Conservation (phyloP, 1,140 invertebrate genomes). For the Neelides sp. region DNA sequence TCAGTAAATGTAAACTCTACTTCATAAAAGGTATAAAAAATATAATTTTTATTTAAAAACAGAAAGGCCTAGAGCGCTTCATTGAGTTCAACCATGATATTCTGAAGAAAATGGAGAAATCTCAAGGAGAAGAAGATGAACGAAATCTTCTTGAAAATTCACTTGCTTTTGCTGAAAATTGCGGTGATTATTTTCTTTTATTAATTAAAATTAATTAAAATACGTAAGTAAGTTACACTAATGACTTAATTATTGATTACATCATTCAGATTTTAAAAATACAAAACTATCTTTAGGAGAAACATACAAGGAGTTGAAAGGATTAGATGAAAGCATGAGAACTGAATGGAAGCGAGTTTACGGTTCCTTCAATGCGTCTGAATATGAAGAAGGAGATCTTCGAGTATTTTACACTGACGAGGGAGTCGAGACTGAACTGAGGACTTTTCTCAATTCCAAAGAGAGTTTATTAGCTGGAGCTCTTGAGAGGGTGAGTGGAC, state of each 20-base stretch:
- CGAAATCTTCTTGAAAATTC: slow-evolving; percentile 27
- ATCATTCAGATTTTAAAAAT: slow-evolving; percentile 1
- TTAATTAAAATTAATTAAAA: neutral
- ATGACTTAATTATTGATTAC: neutral
- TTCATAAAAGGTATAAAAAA: neutral
- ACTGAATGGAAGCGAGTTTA: slow-evolving; percentile 17
- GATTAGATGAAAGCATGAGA: slow-evolving; percentile 23
- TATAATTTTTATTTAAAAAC: neutral
- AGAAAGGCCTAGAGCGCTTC: slow-evolving; percentile 28
- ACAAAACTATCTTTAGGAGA: slow-evolving; percentile 15
- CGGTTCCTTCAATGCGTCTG: neutral
- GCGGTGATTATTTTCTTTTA: slow-evolving; percentile 10
- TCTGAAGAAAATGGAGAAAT: slow-evolving; percentile 20
- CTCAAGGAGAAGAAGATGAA: slow-evolving; percentile 13
- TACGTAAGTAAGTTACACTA: neutral
- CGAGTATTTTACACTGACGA: slow-evolving; percentile 19
- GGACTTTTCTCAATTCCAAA: slow-evolving; percentile 27
- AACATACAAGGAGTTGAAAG: slow-evolving; percentile 18
- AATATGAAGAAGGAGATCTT: slow-evolving; percentile 18
- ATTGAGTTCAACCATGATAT: slow-evolving; percentile 27
- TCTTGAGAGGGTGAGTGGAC: slow-evolving; percentile 20
- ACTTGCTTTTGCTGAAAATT: slow-evolving; percentile 23
- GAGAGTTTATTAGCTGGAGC: slow-evolving; percentile 21
- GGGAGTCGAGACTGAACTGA: slow-evolving; percentile 16
- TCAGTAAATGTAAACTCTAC: neutral